phyloP scores from a whole-genome alignment of 2,113 vertebrate species.

The Tragelaphus imberbis region DNA sequence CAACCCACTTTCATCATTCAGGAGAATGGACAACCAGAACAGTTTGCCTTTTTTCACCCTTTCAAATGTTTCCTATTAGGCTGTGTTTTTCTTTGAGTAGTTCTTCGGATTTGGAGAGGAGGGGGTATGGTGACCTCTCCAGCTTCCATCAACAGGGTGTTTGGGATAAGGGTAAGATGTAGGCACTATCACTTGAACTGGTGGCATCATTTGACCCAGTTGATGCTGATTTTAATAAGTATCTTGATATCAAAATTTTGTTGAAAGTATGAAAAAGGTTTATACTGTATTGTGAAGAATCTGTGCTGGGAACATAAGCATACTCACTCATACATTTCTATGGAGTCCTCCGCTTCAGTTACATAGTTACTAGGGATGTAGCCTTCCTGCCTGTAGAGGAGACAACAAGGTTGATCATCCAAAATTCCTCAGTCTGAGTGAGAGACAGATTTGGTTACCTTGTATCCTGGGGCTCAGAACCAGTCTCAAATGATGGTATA shows the following conservation, averaged over 20 bases:
- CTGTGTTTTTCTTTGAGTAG: not conserved
- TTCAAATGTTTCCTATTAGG: conserved; percentile 2
- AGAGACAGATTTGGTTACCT: not conserved
- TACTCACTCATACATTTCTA: conserved; percentile 97
- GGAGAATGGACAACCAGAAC: not conserved
- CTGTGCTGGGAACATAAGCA: not conserved
- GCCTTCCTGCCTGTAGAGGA: conserved; percentile 89
- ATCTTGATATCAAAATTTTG: not conserved
- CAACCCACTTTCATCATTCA: not conserved
- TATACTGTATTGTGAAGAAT: not conserved
- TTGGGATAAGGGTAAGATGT: not conserved
- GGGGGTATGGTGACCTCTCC: not conserved
- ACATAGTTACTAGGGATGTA: conserved; percentile 97
- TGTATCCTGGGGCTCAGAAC: not conserved
- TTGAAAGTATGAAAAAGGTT: not conserved
- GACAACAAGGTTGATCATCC: conserved; percentile 47
- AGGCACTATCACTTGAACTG: not conserved
- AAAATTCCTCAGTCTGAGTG: not conserved
- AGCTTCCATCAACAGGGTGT: not conserved
- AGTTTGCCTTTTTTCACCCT: not conserved
- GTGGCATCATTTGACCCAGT: conserved; percentile 2
- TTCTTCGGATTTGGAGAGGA: not conserved
- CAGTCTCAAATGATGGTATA: not conserved
- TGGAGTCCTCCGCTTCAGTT: conserved; percentile 87
- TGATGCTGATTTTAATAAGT: conserved; percentile 27